Conservation (phyloP, 2,113 vertebrate species). For the Halichoerus grypus region DNA sequence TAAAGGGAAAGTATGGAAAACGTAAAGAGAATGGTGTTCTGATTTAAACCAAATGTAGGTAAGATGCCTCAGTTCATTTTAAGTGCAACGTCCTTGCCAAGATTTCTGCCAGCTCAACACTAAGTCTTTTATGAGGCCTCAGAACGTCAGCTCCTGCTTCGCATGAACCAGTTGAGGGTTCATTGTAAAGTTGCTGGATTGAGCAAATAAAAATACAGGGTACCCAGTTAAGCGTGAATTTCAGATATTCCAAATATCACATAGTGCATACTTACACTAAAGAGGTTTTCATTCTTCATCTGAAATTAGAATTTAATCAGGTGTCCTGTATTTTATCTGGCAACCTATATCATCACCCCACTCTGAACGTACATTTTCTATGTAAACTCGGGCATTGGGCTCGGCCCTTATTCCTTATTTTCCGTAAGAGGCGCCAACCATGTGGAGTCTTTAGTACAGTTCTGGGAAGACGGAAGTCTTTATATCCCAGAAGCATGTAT, state of each 20-base stretch:
- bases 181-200: neutral
- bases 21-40: neutral
- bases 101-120: slow-evolving; percentile 8
- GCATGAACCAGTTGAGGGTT: neutral
- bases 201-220: slow-evolving; percentile 4
- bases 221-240: neutral
- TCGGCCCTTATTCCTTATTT: neutral
- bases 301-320: slow-evolving; percentile 29
- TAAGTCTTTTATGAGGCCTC: neutral
- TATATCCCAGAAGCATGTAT: neutral
- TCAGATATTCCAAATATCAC: neutral
- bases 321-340: neutral
- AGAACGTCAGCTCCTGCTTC: neutral
- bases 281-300: neutral
- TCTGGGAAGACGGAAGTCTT: neutral
- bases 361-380: neutral
- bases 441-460: neutral
- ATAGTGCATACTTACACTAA: neutral
- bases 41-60: slow-evolving; percentile 43
- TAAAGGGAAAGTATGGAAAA: neutral
- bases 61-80: neutral
- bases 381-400: neutral
- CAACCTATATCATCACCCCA: neutral
- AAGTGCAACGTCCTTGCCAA: neutral
- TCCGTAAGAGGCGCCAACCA: neutral